phyloP scores from a whole-genome alignment of 1,140 invertebrate genomes.

The Lanistes nyassanus region DNA sequence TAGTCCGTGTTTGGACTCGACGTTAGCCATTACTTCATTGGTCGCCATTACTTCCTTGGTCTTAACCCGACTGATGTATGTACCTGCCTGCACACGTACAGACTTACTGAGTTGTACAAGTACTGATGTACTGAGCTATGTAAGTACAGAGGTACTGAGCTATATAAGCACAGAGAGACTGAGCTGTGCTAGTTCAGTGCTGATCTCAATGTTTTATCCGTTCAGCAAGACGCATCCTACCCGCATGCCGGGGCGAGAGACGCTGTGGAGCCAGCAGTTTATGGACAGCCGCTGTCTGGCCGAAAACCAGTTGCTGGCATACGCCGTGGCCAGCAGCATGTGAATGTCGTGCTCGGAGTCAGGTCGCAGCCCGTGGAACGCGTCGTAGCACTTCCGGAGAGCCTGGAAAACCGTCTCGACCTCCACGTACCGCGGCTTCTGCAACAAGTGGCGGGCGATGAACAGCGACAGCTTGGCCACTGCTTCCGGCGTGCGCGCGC shows the following conservation, averaged over 20 bases:
- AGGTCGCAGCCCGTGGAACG: constrained; percentile 32
- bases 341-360: constrained; percentile 57
- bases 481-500: constrained; percentile 51
- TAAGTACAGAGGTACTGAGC: neutral
- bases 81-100: neutral
- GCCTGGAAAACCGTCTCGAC: constrained; percentile 50
- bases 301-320: constrained; percentile 61
- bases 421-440: constrained; percentile 54
- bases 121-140: neutral
- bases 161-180: neutral
- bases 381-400: constrained; percentile 51
- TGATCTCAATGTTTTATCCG: neutral
- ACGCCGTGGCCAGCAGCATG: constrained; percentile 61
- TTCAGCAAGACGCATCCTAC: neutral
- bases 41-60: neutral
- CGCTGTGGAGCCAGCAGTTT: constrained; percentile 54
- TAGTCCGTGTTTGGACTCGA: neutral
- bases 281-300: constrained; percentile 47
- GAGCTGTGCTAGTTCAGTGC: neutral
- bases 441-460: constrained; percentile 51
- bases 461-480: constrained; percentile 54
- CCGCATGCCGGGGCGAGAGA: constrained; percentile 29
- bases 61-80: neutral
- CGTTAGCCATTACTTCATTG: neutral
- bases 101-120: neutral